Evolutionary conservation across 2,888 invertebrate genomes (phyloP).

Genomic region (Xiphydria camelus): DNA sequence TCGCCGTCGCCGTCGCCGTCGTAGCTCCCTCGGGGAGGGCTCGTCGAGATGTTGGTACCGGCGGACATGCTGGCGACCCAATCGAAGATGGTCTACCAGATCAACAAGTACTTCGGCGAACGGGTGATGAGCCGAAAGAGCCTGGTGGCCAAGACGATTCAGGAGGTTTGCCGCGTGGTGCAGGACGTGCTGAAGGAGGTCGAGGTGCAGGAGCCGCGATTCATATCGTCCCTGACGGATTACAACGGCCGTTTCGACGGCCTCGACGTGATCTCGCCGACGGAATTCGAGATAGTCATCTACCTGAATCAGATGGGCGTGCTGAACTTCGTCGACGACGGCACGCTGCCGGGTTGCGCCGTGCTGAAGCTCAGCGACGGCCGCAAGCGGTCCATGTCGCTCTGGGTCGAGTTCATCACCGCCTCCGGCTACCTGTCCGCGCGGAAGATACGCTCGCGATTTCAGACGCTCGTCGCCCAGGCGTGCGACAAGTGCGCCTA

Average conservation of each 20-base stretch:
- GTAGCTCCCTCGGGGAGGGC: slow-evolving; percentile 2
- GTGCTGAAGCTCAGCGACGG: slow-evolving; percentile 94
- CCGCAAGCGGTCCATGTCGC: slow-evolving; percentile 92
- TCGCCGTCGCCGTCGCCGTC: no score
- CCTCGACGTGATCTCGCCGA: slow-evolving; percentile 89
- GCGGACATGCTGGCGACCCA: slow-evolving; percentile 93
- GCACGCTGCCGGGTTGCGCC: slow-evolving; percentile 89
- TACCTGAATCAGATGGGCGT: slow-evolving; percentile 98
- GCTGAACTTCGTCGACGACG: slow-evolving; percentile 95
- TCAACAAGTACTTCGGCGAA: slow-evolving; percentile 92
- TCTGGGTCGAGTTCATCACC: slow-evolving; percentile 98
- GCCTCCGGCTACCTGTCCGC: slow-evolving; percentile 94
- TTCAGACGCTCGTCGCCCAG: slow-evolving; percentile 85
- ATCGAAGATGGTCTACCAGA: slow-evolving; percentile 92
- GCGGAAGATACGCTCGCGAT: slow-evolving; percentile 89
- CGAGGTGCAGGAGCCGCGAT: slow-evolving; percentile 91
- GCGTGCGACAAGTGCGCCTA: slow-evolving; percentile 93
- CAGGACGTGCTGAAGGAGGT: slow-evolving; percentile 95
- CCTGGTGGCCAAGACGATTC: slow-evolving; percentile 83
- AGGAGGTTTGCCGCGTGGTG: slow-evolving; percentile 88
- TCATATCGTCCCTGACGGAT: slow-evolving; percentile 87
- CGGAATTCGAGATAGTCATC: slow-evolving; percentile 92
- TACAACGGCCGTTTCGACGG: slow-evolving; percentile 91
- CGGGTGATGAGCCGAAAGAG: slow-evolving; percentile 85
- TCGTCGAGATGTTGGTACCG: slow-evolving; percentile 79